Evolutionary conservation across 2,797 vertebrate genomes (phyloP).

Genomic region (Tauraco hartlaubi): DNA sequence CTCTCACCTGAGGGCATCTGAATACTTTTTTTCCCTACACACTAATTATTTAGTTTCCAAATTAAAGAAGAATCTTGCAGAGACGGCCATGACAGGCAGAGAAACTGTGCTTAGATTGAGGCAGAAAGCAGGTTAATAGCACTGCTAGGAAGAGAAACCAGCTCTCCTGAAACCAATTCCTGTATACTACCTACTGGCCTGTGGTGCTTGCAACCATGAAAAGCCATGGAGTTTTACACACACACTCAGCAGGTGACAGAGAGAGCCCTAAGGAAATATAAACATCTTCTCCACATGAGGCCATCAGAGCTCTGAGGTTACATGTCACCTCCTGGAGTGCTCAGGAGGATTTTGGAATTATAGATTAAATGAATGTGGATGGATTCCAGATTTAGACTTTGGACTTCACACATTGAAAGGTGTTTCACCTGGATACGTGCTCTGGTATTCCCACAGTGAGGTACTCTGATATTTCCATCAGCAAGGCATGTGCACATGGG

Average conservation of each 20-base stretch:
- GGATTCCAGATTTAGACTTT: constrained; percentile 9
- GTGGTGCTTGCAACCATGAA: constrained; percentile 21
- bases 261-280: constrained; percentile 30
- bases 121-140: constrained; percentile 50
- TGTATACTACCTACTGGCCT: neutral
- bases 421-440: neutral
- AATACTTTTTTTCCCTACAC: neutral
- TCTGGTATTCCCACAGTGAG: neutral
- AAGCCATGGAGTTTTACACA: constrained; percentile 32
- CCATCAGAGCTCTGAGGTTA: constrained; percentile 35
- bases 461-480: neutral
- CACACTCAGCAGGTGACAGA: constrained; percentile 15
- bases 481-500: neutral
- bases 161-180: neutral
- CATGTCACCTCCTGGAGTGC: neutral
- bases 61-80: constrained; percentile 20
- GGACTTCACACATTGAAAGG: neutral
- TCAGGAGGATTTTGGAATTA: constrained; percentile 18
- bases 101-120: neutral
- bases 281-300: constrained; percentile 53
- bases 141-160: neutral
- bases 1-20: neutral
- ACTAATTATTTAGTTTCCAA: constrained; percentile 7
- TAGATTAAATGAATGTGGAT: neutral
- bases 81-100: neutral